phyloP scores from a whole-genome alignment of 2,888 invertebrate genomes.

The Epinotia demarniana region DNA sequence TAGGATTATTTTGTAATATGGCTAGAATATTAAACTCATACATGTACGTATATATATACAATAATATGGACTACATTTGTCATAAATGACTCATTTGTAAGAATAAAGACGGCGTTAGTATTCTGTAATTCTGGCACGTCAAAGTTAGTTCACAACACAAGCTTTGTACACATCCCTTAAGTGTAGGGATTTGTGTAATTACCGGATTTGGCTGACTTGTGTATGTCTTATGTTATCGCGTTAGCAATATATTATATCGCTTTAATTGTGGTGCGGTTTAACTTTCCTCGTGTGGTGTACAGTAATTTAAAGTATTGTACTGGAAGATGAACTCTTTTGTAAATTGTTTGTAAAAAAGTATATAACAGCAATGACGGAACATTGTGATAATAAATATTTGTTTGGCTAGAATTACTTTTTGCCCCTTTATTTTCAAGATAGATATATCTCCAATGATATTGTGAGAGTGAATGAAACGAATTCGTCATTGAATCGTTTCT shows the following conservation, averaged over 20 bases:
- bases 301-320: constrained; percentile 1
- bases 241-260: constrained; percentile 18
- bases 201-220: constrained; percentile 30
- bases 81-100: too few relatives aligned
- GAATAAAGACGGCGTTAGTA: too few relatives aligned
- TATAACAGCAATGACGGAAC: neutral
- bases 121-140: neutral
- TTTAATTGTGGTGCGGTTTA: constrained; percentile 29
- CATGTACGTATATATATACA: too few relatives aligned
- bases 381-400: neutral
- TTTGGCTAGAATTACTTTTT: neutral
- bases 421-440: neutral
- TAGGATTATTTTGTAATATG: too few relatives aligned
- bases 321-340: neutral
- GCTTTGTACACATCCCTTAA: constrained; percentile 7
- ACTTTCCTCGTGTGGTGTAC: constrained; percentile 16
- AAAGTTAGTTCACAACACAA: neutral
- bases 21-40: too few relatives aligned
- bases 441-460: neutral
- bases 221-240: constrained; percentile 33
- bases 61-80: too few relatives aligned
- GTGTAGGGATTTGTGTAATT: constrained; percentile 32
- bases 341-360: constrained; percentile 10
- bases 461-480: neutral
- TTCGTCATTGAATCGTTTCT: neutral